These are phyloP conservation scores for Pitangus sulphuratus DNA, from an alignment of 2,797 vertebrate species.

Conservation along the genomic window DNA sequence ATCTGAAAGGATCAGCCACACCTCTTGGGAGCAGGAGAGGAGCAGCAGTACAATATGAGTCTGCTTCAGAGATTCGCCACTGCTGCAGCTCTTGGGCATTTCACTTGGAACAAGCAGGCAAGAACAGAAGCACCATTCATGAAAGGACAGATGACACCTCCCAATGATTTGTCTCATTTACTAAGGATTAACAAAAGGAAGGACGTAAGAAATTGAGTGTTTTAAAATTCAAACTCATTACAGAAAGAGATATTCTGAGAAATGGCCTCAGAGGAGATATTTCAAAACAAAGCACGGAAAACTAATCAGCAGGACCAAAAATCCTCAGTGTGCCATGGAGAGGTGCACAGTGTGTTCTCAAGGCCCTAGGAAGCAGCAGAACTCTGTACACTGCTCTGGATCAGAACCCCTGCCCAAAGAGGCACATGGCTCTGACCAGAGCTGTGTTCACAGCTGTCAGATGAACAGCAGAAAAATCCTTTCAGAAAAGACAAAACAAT, in stretches of 20 bases:
- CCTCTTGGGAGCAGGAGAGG: not conserved
- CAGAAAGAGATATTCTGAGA: conserved; percentile 11
- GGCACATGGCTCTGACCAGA: not conserved
- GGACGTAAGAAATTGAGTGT: not conserved
- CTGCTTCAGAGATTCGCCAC: not conserved
- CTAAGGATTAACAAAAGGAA: conserved; percentile 36
- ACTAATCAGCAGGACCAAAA: conserved; percentile 10
- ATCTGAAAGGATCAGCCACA: not conserved
- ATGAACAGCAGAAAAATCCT: not conserved
- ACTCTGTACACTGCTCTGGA: not conserved
- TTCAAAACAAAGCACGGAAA: conserved; percentile 6
- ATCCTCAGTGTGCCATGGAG: not conserved
- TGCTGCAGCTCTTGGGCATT: not conserved
- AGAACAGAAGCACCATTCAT: not conserved
- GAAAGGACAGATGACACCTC: not conserved
- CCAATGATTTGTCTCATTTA: conserved; percentile 34
- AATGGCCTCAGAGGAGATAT: not conserved
- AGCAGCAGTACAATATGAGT: not conserved
- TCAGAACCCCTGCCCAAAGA: not conserved
- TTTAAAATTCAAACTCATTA: conserved; percentile 45
- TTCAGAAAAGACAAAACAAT: not conserved
- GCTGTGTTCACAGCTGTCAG: rapidly evolving
- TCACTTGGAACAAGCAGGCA: not conserved
- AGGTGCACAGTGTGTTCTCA: not conserved
- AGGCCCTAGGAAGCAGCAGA: not conserved